Conservation (phyloP, 2,113 vertebrate species). For the Sebastes fasciatus region DNA sequence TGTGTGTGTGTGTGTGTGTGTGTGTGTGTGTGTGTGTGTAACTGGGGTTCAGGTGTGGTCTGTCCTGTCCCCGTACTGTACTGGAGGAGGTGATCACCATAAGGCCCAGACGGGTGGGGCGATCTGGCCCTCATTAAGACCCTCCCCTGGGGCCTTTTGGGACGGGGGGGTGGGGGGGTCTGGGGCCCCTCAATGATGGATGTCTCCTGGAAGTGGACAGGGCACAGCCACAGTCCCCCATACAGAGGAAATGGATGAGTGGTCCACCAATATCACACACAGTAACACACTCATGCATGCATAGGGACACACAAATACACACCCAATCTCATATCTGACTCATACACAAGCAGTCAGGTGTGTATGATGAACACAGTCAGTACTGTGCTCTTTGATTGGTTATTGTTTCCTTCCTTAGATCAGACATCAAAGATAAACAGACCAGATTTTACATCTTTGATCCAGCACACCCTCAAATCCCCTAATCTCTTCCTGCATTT, state of each 20-base stretch:
- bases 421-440: constrained; percentile 40
- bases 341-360: constrained; percentile 37
- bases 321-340: constrained; percentile 34
- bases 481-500: constrained; percentile 40
- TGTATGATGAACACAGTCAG: constrained; percentile 15
- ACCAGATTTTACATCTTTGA: constrained; percentile 44
- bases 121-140: constrained; percentile 83
- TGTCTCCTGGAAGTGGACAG: constrained; percentile 85
- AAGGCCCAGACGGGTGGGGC: constrained; percentile 81
- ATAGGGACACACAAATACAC: constrained; percentile 36
- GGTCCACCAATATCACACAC: constrained; percentile 48
- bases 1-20: constrained; percentile 1
- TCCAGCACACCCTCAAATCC: constrained; percentile 14
- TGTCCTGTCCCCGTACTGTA: constrained; percentile 58
- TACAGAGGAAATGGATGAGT: constrained; percentile 75
- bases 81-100: constrained; percentile 79
- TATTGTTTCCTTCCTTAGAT: constrained; percentile 34
- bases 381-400: constrained; percentile 23
- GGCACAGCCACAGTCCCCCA: constrained; percentile 79
- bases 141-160: constrained; percentile 68
- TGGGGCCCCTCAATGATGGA: constrained; percentile 81
- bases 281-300: constrained; percentile 55
- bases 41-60: constrained; percentile 78
- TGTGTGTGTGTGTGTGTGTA: background rate
- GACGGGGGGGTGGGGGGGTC: constrained; percentile 26